Conservation (phyloP, 2,797 vertebrate species). For the Botia kubotai region DNA sequence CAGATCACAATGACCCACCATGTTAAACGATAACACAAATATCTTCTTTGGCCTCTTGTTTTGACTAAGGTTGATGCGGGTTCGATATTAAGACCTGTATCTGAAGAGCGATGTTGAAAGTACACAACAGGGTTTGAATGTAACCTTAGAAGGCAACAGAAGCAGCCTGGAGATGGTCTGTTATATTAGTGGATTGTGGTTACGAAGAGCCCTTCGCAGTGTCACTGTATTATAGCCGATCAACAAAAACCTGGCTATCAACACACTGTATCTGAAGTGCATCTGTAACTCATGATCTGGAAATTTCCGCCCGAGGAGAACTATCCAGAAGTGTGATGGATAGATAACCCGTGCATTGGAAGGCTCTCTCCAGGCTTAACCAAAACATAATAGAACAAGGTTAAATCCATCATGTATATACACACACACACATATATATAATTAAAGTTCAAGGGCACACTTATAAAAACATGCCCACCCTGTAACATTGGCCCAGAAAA, state of each 20-base stretch:
- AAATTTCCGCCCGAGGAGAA: slow-evolving; percentile 15
- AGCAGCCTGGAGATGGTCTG: slow-evolving; percentile 56
- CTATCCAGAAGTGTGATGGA: slow-evolving; percentile 5
- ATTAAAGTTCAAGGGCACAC: no score
- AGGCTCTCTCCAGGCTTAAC: not conserved
- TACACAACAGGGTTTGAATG: slow-evolving; percentile 27
- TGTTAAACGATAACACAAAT: slow-evolving; percentile 47
- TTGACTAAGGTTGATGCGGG: slow-evolving; percentile 57
- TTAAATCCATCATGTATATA: not conserved
- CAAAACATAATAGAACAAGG: slow-evolving; percentile 5
- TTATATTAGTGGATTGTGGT: slow-evolving; percentile 58
- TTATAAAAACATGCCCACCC: not conserved
- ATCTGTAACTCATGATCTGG: slow-evolving; percentile 16
- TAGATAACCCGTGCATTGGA: not conserved
- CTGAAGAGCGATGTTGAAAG: slow-evolving; percentile 55
- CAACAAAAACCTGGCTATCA: slow-evolving; percentile 46
- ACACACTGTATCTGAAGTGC: slow-evolving; percentile 14
- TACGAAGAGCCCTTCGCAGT: slow-evolving; percentile 53
- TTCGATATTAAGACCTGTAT: slow-evolving; percentile 57
- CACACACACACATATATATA: no score
- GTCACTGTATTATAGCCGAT: slow-evolving; percentile 52
- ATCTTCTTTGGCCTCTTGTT: slow-evolving; percentile 55
- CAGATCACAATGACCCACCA: slow-evolving; percentile 53
- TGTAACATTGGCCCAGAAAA: not conserved
- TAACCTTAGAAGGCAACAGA: slow-evolving; percentile 72